phyloP scores from a whole-genome alignment of 2,888 invertebrate genomes.

The Molanna angustata region DNA sequence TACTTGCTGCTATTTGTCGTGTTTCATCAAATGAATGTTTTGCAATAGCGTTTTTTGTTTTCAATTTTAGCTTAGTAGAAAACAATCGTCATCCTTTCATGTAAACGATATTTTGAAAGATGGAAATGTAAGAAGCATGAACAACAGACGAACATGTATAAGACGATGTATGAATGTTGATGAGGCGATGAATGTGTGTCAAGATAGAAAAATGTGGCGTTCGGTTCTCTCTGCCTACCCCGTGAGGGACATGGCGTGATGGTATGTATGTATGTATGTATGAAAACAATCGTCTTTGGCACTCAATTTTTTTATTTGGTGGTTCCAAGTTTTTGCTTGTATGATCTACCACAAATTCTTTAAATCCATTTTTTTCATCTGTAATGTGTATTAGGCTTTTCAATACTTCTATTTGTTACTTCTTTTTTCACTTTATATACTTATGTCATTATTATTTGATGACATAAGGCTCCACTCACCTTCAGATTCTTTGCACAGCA shows the following conservation, averaged over 20 bases:
- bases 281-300: background rate
- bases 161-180: no score
- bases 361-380: constrained; percentile 1
- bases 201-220: no score
- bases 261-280: no score
- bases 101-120: no score
- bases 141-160: no score
- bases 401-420: background rate
- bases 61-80: background rate
- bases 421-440: background rate
- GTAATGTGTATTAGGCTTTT: background rate
- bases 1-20: constrained; percentile 3
- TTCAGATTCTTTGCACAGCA: background rate
- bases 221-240: no score
- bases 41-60: background rate
- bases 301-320: constrained; percentile 3
- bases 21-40: constrained; percentile 1
- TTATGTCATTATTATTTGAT: background rate
- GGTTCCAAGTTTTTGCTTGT: constrained; percentile 1
- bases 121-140: no score
- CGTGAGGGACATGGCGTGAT: no score
- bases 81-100: no score
- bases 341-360: background rate
- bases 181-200: no score
- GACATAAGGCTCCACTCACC: background rate